A percentile compares a stretch with the other conserved stretches of the same genome.
Evolutionary conservation across 2,888 invertebrate species (phyloP).

Genomic region (Mesoligia furuncula): DNA sequence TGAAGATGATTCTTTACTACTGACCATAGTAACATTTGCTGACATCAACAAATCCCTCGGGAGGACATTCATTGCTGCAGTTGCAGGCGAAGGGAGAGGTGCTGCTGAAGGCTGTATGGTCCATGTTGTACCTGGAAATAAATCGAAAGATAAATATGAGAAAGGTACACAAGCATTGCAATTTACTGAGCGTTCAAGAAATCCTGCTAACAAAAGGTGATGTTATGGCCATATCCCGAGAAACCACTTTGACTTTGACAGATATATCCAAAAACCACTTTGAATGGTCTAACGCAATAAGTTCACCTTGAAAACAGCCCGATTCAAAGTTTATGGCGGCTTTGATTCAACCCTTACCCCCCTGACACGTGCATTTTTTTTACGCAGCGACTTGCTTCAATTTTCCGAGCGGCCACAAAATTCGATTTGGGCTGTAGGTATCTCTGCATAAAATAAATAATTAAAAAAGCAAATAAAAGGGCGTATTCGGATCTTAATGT

Average conservation of each 20-base stretch:
- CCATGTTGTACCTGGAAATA: conserved; percentile 76
- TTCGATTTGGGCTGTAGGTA: neutral
- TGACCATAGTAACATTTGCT: conserved; percentile 94
- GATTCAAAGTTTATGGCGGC: neutral
- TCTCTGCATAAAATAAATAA: neutral
- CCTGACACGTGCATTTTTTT: neutral
- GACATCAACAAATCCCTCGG: conserved; percentile 92
- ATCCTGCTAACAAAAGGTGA: neutral
- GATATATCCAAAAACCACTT: neutral
- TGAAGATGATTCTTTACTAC: conserved; percentile 62
- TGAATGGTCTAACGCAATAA: neutral
- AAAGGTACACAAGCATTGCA: neutral
- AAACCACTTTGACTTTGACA: neutral
- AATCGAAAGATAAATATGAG: neutral
- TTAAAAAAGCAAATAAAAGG: neutral
- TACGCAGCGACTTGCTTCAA: neutral
- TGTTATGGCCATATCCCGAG: neutral
- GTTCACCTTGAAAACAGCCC: neutral
- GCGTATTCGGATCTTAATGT: too few species aligned
- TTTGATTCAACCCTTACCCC: neutral
- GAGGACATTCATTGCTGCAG: conserved; percentile 90
- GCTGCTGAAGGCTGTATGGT: conserved; percentile 77
- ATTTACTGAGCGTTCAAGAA: neutral
- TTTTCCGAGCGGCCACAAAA: neutral
- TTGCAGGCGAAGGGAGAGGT: conserved; percentile 91